phyloP scores from a whole-genome alignment of 2,113 vertebrate genomes.

The Ondatra zibethicus region DNA sequence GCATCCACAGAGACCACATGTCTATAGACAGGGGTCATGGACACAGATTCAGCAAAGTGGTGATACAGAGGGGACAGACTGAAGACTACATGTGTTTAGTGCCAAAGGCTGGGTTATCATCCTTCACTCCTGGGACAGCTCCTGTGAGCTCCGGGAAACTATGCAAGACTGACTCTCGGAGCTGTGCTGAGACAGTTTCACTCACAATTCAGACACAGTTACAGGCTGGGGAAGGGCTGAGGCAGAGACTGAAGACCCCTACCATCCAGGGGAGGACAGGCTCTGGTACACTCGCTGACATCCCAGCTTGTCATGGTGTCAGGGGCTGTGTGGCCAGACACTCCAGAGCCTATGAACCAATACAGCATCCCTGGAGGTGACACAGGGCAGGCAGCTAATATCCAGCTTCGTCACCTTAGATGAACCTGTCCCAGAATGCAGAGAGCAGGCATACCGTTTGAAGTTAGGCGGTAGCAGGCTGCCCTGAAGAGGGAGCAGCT shows the following conservation, averaged over 20 bases:
- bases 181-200: accelerated
- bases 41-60: accelerated
- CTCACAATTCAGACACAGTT: accelerated
- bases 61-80: not conserved
- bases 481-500: not conserved
- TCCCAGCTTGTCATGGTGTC: not conserved
- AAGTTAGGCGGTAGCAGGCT: not conserved
- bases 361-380: not conserved
- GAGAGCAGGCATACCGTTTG: not conserved
- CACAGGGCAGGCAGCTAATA: not conserved
- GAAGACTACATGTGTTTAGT: accelerated
- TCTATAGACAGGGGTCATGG: not conserved
- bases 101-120: not conserved
- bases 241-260: not conserved
- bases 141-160: accelerated
- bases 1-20: accelerated
- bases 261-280: not conserved
- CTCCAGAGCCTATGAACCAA: not conserved
- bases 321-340: not conserved
- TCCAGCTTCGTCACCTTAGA: not conserved
- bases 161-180: not conserved
- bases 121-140: accelerated
- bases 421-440: not conserved
- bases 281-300: not conserved
- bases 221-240: accelerated